Evolutionary conservation across 2,888 invertebrate genomes (phyloP).

Genomic region (Cylindroiulus punctatus): DNA sequence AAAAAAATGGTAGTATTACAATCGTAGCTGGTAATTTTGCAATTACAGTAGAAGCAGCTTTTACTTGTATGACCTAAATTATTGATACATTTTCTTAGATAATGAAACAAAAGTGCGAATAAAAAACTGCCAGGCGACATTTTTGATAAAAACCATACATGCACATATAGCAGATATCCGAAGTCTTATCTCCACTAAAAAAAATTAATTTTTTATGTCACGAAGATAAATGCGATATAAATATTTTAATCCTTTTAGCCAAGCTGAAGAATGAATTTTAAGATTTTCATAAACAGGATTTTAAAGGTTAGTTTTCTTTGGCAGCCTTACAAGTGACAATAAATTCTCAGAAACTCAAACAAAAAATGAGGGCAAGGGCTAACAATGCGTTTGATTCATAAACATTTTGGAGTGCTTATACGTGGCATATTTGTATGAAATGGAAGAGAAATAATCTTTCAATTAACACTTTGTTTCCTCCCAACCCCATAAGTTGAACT

Average conservation of each 20-base stretch:
- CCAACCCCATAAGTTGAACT: not conserved
- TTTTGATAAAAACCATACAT: constrained; percentile 47
- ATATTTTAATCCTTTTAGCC: constrained; percentile 45
- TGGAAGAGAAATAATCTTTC: constrained; percentile 30
- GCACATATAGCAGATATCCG: not conserved
- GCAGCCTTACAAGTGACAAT: constrained; percentile 41
- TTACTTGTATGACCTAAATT: constrained; percentile 2
- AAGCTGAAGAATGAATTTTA: not conserved
- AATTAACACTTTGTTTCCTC: constrained; percentile 12
- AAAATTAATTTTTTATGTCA: not conserved
- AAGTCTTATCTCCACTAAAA: constrained; percentile 26
- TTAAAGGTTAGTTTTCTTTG: constrained; percentile 40
- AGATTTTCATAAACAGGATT: constrained; percentile 45
- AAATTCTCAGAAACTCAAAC: constrained; percentile 26
- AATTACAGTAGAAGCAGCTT: constrained; percentile 7
- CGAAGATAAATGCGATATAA: constrained; percentile 40
- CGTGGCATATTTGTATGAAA: constrained; percentile 43
- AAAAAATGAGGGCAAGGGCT: constrained; percentile 45
- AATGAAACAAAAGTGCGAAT: constrained; percentile 41
- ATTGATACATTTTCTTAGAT: constrained; percentile 19
- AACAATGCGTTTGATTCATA: constrained; percentile 37
- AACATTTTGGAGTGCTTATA: constrained; percentile 47
- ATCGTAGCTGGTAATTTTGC: not conserved
- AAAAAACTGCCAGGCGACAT: constrained; percentile 20
- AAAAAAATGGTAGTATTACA: not conserved